phyloP scores from a whole-genome alignment of 2,888 invertebrate genomes.

The Lacanobia wlatinum region DNA sequence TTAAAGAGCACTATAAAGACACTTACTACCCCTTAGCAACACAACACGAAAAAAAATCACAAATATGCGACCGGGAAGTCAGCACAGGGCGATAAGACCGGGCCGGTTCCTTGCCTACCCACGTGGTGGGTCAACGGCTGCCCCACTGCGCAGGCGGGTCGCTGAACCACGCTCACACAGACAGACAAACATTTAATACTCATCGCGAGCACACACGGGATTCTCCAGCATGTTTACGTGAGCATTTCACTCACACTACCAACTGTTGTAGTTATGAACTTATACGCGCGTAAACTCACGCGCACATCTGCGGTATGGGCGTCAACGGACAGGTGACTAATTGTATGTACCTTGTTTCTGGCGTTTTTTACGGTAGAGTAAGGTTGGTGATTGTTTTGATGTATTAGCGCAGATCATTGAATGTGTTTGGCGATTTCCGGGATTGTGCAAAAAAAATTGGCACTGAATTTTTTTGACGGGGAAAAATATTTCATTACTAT shows the following conservation, averaged over 20 bases:
- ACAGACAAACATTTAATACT: constrained; percentile 50
- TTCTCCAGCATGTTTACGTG: constrained; percentile 36
- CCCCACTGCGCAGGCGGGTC: constrained; percentile 87
- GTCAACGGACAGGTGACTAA: constrained; percentile 80
- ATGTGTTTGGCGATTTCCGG: not conserved
- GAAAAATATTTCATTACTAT: not conserved
- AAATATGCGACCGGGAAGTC: constrained; percentile 76
- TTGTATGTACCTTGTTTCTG: constrained; percentile 71
- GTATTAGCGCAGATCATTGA: constrained; percentile 7
- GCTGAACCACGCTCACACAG: constrained; percentile 77
- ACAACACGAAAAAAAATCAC: constrained; percentile 51
- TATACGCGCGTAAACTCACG: constrained; percentile 59
- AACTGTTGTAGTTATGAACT: constrained; percentile 39
- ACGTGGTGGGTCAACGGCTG: constrained; percentile 90
- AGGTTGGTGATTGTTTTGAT: constrained; percentile 53
- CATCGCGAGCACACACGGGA: constrained; percentile 60
- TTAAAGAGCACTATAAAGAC: not conserved
- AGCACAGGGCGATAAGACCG: constrained; percentile 75
- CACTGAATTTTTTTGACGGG: not conserved
- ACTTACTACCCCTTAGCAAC: constrained; percentile 26
- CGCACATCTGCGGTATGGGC: constrained; percentile 62
- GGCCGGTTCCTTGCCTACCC: constrained; percentile 78
- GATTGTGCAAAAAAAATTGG: not conserved
- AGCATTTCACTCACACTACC: constrained; percentile 48
- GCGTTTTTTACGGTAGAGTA: constrained; percentile 56